Conservation (phyloP, 2,888 invertebrate genomes). For the Hyposoter dolosus region DNA sequence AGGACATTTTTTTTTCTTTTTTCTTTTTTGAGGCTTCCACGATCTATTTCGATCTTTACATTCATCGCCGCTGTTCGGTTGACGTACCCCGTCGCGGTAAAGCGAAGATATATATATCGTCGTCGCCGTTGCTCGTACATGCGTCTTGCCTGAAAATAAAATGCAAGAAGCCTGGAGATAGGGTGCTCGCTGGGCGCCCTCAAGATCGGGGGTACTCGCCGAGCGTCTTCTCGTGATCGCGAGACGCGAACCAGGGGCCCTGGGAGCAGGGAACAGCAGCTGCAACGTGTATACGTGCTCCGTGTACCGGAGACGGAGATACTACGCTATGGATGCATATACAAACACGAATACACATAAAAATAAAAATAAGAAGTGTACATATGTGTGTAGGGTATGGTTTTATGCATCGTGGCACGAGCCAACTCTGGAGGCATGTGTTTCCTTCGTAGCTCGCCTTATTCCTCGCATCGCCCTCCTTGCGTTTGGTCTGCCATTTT, state of each 20-base stretch:
- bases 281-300: slow-evolving; percentile 68
- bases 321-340: background rate
- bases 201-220: slow-evolving; percentile 64
- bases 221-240: slow-evolving; percentile 67
- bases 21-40: too few species aligned
- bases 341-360: background rate
- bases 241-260: slow-evolving; percentile 59
- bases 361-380: slow-evolving; percentile 18
- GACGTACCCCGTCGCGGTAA: too few species aligned
- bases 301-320: slow-evolving; percentile 58
- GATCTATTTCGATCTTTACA: too few species aligned
- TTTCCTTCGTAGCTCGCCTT: slow-evolving; percentile 72
- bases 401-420: slow-evolving; percentile 80
- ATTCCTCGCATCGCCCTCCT: slow-evolving; percentile 66
- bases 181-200: slow-evolving; percentile 43
- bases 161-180: slow-evolving; percentile 14
- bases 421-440: slow-evolving; percentile 80
- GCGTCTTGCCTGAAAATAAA: slow-evolving; percentile 40
- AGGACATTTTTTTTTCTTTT: too few species aligned
- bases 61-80: too few species aligned
- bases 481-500: slow-evolving; percentile 52
- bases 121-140: background rate
- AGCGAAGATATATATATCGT: too few species aligned
- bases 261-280: slow-evolving; percentile 68
- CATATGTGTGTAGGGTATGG: slow-evolving; percentile 47